A percentile compares a stretch with the other conserved stretches of the same genome.
These are phyloP conservation scores for Pinctada fucata DNA, from an alignment of 2,888 invertebrate genomes.

Conservation along the genomic window DNA sequence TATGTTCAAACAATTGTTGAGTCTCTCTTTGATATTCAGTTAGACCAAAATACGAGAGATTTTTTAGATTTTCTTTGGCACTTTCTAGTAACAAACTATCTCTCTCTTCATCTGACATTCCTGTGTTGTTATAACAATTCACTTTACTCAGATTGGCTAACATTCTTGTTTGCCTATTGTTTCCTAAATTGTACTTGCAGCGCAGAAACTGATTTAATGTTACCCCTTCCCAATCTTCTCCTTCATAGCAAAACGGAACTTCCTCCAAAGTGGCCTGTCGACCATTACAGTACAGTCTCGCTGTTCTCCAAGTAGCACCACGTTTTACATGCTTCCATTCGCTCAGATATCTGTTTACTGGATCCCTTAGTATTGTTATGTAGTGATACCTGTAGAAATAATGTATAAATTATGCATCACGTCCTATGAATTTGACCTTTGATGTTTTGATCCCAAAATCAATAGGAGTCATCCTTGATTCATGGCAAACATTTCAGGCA, in stretches of 20 bases:
- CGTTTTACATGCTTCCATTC: constrained; percentile 98
- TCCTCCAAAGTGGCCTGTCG: constrained; percentile 87
- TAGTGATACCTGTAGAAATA: constrained; percentile 89
- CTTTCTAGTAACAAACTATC: constrained; percentile 89
- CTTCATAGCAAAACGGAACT: constrained; percentile 83
- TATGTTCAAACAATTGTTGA: constrained; percentile 75
- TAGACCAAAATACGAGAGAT: constrained; percentile 97
- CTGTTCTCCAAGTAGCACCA: constrained; percentile 96
- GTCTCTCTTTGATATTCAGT: constrained; percentile 91
- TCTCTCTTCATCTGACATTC: constrained; percentile 54
- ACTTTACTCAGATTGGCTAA: constrained; percentile 95
- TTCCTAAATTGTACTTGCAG: constrained; percentile 95
- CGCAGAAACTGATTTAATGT: constrained; percentile 92
- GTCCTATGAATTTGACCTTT: neutral
- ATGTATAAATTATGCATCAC: neutral
- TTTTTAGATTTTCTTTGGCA: constrained; percentile 94
- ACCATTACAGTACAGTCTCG: constrained; percentile 82
- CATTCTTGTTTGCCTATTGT: constrained; percentile 98
- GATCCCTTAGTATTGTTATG: constrained; percentile 95
- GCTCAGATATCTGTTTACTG: constrained; percentile 93
- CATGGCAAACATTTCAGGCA: too few relatives aligned
- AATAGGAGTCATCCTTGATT: too few relatives aligned
- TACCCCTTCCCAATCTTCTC: constrained; percentile 86
- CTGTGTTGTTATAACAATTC: constrained; percentile 90
- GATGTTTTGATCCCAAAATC: too few relatives aligned